Base-by-base conservation (phyloP, 2,888 invertebrate genomes). In the Caenorhabditis virilis region DNA sequence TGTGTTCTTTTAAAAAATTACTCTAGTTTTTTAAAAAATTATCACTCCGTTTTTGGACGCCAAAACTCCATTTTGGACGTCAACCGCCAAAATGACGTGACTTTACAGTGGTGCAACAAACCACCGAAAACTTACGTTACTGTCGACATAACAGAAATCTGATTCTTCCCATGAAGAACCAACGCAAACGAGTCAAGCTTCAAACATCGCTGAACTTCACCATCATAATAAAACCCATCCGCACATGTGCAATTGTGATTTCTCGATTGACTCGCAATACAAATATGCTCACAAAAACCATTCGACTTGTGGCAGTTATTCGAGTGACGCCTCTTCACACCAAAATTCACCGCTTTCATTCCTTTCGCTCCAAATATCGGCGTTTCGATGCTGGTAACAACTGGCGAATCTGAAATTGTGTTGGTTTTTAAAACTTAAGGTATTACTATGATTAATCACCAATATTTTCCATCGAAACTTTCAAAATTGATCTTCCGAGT, bases 281-380 rank as follows among this genome's bases (percentile, higher is more conserved):
- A 43, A 43, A 43, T 9, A 22, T 43, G 43, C 43, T 43, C 25
- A 26, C 43, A 43, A 13, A 11, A 5, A 20, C 43, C 43, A 18
- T 43, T 43, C 7, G 43, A 16, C 5, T 13, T 18, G 26, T 15
- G 15, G 43, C 43, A 43, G 5, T 20, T 9, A 13, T 30, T 47
- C 20, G 13, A 23, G 9, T 7, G 20, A 36, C 18, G 5, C 9
- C 16, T 3, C 6, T n/a, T 15, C 2, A 4, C 30, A 7, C 30
- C 20, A 7, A 27, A 3, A 5, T n/a, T 18, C 20, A 35, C n/a
- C n/a, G 30, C 36, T 36, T 48, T 48, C 33, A 48, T 48, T 20
- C 48, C 33, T 20, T 20, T 33, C 2, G 48, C 22, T 15, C 48
- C 36, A 30, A 48, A 48, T n/a, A 33, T 48, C 20, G 48, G 38